Evolutionary conservation across 2,888 invertebrate species (phyloP), one percentile per base, ranked within the genome.

Genomic region (Tenthredo livida): DNA sequence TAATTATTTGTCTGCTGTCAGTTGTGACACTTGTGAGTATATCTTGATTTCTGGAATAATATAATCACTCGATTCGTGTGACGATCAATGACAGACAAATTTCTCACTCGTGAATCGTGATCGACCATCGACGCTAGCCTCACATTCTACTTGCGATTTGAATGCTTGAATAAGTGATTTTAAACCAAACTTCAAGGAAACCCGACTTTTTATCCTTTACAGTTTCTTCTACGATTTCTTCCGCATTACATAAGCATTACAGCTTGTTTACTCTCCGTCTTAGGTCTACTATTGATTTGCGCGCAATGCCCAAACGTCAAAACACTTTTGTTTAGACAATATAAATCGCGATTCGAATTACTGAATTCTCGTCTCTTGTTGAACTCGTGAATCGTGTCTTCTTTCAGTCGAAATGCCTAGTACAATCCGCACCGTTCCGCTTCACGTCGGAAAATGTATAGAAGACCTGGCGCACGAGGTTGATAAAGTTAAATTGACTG

Each of bases 341-440:
- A 21, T 2, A 40, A 43, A 21, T 73, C 15, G 43, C 25, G 40
- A n/a, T 43, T 29, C 37, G 21, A 73, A 9, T 29, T 29, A 5
- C 33, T 10, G 10, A 15, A 43, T 43, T 43, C 1, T 25, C 72
- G 12, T 9, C n/a, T 9, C 3, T 43, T 73, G 72, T 67, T 67
- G 17, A 40, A 7, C 21, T 43, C 43, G n/a, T 43, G n/a, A 25
- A 43, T 43, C 72, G 25, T 43, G 5, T 21, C 4, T 43, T 61
- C 12, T 40, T 80, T 1, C 58, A 58, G 80, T 80, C 12, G 47
- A 65, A 83, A 83, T 83, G 83, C 83, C 83, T 17, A 83, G 83
- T 67, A 83, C 65, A 25, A 40, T 50, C 33, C 17, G 9, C 0
- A 29, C 43, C 25, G 33, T 29, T 43, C 67, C 83, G 9, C 70